These are phyloP conservation scores for Microtus richardsoni DNA, from an alignment of 2,113 vertebrate genomes.

Conservation along the genomic window DNA sequence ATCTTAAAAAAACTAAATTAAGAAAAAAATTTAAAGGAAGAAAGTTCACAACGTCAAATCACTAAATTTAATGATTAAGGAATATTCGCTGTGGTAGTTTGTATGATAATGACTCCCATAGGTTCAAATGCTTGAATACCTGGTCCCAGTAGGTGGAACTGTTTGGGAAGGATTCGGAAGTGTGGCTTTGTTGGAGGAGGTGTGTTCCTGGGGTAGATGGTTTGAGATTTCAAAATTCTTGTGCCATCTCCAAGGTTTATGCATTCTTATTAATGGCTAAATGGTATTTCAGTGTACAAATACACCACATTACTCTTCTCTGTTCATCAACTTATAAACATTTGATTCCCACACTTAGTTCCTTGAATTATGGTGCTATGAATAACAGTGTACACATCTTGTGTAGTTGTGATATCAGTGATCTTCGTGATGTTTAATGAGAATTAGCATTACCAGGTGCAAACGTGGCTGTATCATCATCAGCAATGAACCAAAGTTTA, in stretches of 20 bases:
- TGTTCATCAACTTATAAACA: not conserved
- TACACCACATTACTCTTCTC: not conserved
- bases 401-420: not conserved
- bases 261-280: not conserved
- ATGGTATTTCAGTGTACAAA: not conserved
- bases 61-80: not conserved
- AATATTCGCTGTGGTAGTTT: not conserved
- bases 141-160: not conserved
- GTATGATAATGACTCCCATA: not conserved
- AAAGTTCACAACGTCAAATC: not conserved
- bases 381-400: not conserved
- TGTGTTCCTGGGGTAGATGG: not conserved
- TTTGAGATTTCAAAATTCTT: not conserved
- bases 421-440: not conserved
- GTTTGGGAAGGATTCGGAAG: not conserved
- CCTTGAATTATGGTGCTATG: not conserved
- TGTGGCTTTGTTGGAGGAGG: not conserved
- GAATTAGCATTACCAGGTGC: not conserved
- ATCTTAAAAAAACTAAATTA: not conserved
- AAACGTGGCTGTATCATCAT: not conserved
- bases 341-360: conserved; percentile 25
- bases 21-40: not conserved
- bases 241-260: not conserved
- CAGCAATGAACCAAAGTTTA: not conserved
- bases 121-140: not conserved